Evolutionary conservation across 2,888 invertebrate genomes (phyloP), one percentile per base, ranked within the genome.

Genomic region (Eupithecia exiguata): DNA sequence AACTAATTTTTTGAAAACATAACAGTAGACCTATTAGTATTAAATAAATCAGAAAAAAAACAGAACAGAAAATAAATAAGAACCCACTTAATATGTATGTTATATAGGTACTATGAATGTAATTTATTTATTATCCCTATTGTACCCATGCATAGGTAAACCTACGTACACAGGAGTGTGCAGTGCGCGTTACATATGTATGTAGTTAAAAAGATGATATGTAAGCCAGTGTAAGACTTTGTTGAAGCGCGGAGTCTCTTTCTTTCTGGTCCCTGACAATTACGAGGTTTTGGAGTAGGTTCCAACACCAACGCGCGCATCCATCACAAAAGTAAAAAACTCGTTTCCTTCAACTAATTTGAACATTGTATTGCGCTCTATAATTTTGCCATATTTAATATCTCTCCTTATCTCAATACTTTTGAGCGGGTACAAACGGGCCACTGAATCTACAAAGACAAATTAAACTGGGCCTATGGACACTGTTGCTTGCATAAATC

Each of bases 331-430:
- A 84, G 84, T 58, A 58, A 82, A 85, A 81, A 82, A 81, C 81
- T 75, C 78, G 80, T 80, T 79, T 80, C 78, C 77, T 80, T 79
- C 78, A 81, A 80, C 82, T 84, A 84, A 86, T 85, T 83, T 78
- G 68, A 79, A 80, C 72, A 78, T 78, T 80, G 78, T 81, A 77
- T 69, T 72, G 70, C 78, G 68, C 80, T 72, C 82, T 83, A 84
- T 87, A 89, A 90, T 91, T 80, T 89, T 86, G 77, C 81, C 85
- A 86, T 84, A 79, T 78, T 78, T 86, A 86, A 84, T 84, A 84
- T 85, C 80, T 85, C 87, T 86, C 78, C 87, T 88, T 88, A 89
- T 87, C 86, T 86, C 77, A 76, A 84, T 84, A 84, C 81, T 82
- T 79, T 80, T 81, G 14, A 40, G 25, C 14, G 5, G 40, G 38